A percentile compares a stretch with the other conserved stretches of the same genome.
phyloP scores from a whole-genome alignment of 1,140 invertebrate species.

The Tetragnatha versicolor region DNA sequence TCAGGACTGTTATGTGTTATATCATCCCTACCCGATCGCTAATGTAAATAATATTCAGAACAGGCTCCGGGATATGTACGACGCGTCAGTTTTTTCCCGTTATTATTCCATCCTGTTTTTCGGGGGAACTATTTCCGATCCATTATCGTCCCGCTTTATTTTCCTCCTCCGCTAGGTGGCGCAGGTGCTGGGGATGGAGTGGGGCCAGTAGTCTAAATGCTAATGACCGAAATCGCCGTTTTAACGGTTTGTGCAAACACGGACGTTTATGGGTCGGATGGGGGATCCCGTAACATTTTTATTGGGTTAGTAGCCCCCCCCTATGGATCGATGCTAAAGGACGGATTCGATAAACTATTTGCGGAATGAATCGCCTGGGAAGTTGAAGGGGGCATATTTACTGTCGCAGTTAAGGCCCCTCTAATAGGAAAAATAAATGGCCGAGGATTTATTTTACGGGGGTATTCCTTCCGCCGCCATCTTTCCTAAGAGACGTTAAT shows the following conservation, averaged over 20 bases:
- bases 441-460: slow-evolving; percentile 1
- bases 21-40: not conserved
- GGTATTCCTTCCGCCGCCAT: not conserved
- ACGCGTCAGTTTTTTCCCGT: slow-evolving; percentile 8
- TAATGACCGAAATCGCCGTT: slow-evolving; percentile 41
- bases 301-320: too few relatives aligned
- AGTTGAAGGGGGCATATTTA: not conserved
- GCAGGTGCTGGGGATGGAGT: slow-evolving; percentile 35
- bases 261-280: slow-evolving; percentile 8
- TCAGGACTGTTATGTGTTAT: not conserved
- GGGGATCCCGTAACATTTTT: slow-evolving; percentile 31
- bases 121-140: slow-evolving; percentile 17
- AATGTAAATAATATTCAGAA: slow-evolving; percentile 54
- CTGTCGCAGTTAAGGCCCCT: slow-evolving; percentile 1
- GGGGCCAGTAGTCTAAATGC: slow-evolving; percentile 45
- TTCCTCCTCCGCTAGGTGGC: slow-evolving; percentile 25
- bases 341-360: slow-evolving; percentile 27
- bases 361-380: not conserved
- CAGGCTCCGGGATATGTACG: not conserved
- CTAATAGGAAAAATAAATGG: not conserved
- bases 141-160: slow-evolving; percentile 26
- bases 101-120: not conserved
- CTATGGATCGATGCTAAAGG: slow-evolving; percentile 9
- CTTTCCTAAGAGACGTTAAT: too few relatives aligned
- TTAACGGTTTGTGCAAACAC: slow-evolving; percentile 33